phyloP scores from a whole-genome alignment of 2,113 vertebrate genomes.

The Philantomba maxwellii region DNA sequence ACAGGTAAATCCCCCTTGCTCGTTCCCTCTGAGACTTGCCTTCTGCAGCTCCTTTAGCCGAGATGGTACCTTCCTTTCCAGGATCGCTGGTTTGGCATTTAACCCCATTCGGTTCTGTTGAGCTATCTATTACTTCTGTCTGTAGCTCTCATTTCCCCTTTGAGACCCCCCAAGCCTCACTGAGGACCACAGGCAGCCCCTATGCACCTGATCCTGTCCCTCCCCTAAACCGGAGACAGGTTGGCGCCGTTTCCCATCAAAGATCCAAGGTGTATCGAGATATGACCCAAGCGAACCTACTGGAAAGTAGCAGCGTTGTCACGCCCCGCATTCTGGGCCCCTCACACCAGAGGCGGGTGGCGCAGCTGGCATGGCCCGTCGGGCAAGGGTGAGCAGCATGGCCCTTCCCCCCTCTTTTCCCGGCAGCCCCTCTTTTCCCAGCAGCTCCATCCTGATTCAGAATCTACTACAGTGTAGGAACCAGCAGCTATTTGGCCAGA shows the following conservation, averaged over 20 bases:
- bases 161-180: background rate
- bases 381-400: accelerated
- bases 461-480: too few relatives aligned
- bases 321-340: accelerated
- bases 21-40: accelerated
- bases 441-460: background rate
- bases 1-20: accelerated
- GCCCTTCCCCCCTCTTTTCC: background rate
- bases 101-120: accelerated
- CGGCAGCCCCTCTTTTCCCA: background rate
- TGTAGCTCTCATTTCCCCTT: accelerated
- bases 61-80: background rate
- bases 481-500: background rate
- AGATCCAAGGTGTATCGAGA: too few relatives aligned
- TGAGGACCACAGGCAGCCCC: too few relatives aligned
- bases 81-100: accelerated
- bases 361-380: accelerated
- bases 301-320: accelerated
- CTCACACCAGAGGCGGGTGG: accelerated
- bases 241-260: accelerated
- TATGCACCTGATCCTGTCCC: accelerated
- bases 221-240: accelerated
- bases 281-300: too few relatives aligned
- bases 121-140: accelerated
- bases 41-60: background rate